Percentiles rank a stretch among this genome's conserved stretches.
Evolutionary conservation across 1,140 invertebrate genomes (phyloP).

Genomic region (Cardiocondyla obscurior): DNA sequence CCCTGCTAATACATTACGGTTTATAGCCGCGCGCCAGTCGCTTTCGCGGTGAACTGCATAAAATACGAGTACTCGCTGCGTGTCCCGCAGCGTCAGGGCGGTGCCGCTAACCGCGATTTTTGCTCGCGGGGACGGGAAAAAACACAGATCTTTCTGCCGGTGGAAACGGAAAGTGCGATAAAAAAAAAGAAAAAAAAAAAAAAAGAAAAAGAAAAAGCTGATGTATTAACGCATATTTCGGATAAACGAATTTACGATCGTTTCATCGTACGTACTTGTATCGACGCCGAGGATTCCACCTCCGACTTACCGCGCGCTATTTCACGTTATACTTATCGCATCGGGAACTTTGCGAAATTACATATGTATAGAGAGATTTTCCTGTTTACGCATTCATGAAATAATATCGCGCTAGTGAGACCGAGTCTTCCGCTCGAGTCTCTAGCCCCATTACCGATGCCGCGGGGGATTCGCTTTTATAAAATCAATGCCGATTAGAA

Average conservation of each 20-base stretch:
- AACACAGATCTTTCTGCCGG: conserved; percentile 60
- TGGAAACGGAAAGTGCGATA: conserved; percentile 1
- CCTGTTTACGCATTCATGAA: background rate
- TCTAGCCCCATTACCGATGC: too few relatives aligned
- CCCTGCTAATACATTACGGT: conserved; percentile 79
- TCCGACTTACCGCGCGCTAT: background rate
- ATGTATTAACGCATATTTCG: conserved; percentile 15
- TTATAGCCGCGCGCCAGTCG: conserved; percentile 74
- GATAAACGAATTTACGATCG: background rate
- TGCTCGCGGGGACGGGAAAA: conserved; percentile 58
- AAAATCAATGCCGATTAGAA: background rate
- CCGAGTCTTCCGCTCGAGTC: too few relatives aligned
- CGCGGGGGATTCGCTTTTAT: background rate
- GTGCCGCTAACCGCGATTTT: conserved; percentile 61
- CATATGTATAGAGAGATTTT: background rate
- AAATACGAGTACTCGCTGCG: conserved; percentile 73
- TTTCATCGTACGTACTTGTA: background rate
- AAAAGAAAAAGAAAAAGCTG: too few relatives aligned
- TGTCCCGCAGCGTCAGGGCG: conserved; percentile 61
- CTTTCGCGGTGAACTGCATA: conserved; percentile 74
- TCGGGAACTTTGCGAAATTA: background rate
- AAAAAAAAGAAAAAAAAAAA: too few relatives aligned
- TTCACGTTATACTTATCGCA: background rate
- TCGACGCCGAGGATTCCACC: background rate
- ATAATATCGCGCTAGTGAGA: background rate